Percentiles rank a stretch among this genome's conserved stretches.
These are phyloP conservation scores for Oncorhynchus nerka DNA, from an alignment of 2,113 vertebrate genomes.

Conservation along the genomic window DNA sequence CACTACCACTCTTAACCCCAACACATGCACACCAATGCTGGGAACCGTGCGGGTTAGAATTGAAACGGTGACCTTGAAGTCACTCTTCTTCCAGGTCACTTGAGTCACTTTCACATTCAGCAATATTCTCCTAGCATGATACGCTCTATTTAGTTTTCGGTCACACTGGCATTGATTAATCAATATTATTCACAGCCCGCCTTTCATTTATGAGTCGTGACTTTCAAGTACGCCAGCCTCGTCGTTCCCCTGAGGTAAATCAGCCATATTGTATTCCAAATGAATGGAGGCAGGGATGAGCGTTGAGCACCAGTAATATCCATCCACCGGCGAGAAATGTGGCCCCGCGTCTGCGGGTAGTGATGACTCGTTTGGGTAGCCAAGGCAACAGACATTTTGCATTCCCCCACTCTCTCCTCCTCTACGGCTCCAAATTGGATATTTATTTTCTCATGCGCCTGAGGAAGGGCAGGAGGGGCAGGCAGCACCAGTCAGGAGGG, in stretches of 20 bases:
- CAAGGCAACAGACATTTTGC: slow-evolving; percentile 53
- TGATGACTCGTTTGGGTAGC: slow-evolving; percentile 31
- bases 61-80: slow-evolving; percentile 50
- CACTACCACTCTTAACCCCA: not conserved
- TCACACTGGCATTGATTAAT: too few species aligned
- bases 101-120: too few species aligned
- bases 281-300: too few species aligned
- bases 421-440: slow-evolving; percentile 30
- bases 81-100: not conserved
- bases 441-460: slow-evolving; percentile 18
- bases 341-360: slow-evolving; percentile 2
- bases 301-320: too few species aligned
- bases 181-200: too few species aligned
- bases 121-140: too few species aligned
- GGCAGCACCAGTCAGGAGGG: slow-evolving; percentile 53
- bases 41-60: slow-evolving; percentile 14
- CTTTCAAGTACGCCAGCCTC: not conserved
- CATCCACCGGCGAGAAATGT: too few species aligned
- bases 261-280: too few species aligned
- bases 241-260: not conserved
- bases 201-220: not conserved
- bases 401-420: slow-evolving; percentile 26
- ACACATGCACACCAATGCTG: slow-evolving; percentile 16
- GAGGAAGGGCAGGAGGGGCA: slow-evolving; percentile 45
- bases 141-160: too few species aligned